Base-by-base conservation (phyloP, 2,113 vertebrate species). In the Hippocampus abdominalis region DNA sequence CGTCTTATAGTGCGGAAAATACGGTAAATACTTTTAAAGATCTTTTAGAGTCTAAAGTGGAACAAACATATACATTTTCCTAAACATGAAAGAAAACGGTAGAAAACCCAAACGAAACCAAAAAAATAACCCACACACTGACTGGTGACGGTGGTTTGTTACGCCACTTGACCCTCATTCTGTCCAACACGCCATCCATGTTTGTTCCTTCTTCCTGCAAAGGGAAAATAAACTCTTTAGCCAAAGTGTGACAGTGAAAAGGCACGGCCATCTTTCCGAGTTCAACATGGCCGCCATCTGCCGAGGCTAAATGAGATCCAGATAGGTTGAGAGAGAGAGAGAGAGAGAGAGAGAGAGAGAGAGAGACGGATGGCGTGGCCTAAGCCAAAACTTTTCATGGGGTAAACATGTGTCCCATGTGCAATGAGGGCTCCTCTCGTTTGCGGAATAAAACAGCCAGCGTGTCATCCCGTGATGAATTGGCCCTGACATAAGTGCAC, bases 201-300 rank as follows among this genome's bases (percentile, higher is more conserved):
- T 60, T 60, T 32, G 8, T 60, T 29, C 7, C 15, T 60, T 16
- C 71, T 64, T 10, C 20, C 21, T 63, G 12, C 2, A 21, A 44
- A 51, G 20, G 42, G 20, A 51, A 51, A 51, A 48, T 2, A 56
- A 51, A n/a, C 5, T 60, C 46, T 21, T 48, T 57, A 62, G 76
- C 72, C 64, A 51, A 70, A 73, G 76, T 70, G 42, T 68, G 69
- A 81, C 64, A 32, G 68, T 57, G 3, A 25, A 74, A 39, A 27
- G 59, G 53, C 40, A 18, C 70, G 32, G 59, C 57, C 61, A n/a
- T 51, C 49, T n/a, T 51, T 76, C 75, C 70, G 42, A 80, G 76
- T 81, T 74, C 80, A 88, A 78, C 83, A 84, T 85, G 77, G 78
- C 69, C n/a, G 64, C 83, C 89, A 91, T 90, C 85, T 89, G 89